Base-by-base conservation (phyloP, 2,797 vertebrate species). In the Mastacembelus armatus region DNA sequence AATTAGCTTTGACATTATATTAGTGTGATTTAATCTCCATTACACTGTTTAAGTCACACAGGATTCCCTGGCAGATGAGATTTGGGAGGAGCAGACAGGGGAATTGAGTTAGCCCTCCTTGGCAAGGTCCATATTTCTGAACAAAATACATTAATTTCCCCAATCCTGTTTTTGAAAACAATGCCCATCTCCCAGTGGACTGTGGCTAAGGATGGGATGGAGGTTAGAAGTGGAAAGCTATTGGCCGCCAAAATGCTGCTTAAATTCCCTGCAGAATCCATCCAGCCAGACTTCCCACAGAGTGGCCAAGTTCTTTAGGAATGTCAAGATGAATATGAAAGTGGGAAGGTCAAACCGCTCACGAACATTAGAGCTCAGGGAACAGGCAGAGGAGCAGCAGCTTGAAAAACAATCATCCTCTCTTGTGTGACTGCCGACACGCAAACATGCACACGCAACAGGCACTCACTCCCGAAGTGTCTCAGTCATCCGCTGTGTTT, bases 311-410 rank as follows among this genome's bases (percentile, higher is more conserved):
- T 89, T 91, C 83, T 88, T 90, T 75, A 82, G 92, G 91, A 93
- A 94, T 94, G 93, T 93, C 86, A 91, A 85, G 84, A 86, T 71
- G 87, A 89, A 91, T 88, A 90, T 88, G 85, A 86, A 91, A 88
- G 88, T 77, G 77, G 83, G 88, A 93, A 92, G 91, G 92, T 94
- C 91, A 92, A 92, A 92, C 80, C 78, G 59, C 81, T 93, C 85
- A 71, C 19, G 59, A 91, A 87, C 81, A 81, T 82, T 87, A 66
- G 83, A 77, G 88, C 85, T 88, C 70, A 36, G 90, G 85, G 86
- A 90, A 65, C 69, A 59, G 75, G 67, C 80, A 61, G 81, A 85
- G 77, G 79, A 84, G 63, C 80, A 82, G 87, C 86, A 88, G 84
- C 85, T 88, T 90, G 89, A 76, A 89, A 94, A 91, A 89, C 84